A percentile compares a stretch with the other conserved stretches of the same genome.
These are phyloP conservation scores for Holacanthella duospinosa DNA, from an alignment of 2,888 invertebrate genomes.

Conservation along the genomic window DNA sequence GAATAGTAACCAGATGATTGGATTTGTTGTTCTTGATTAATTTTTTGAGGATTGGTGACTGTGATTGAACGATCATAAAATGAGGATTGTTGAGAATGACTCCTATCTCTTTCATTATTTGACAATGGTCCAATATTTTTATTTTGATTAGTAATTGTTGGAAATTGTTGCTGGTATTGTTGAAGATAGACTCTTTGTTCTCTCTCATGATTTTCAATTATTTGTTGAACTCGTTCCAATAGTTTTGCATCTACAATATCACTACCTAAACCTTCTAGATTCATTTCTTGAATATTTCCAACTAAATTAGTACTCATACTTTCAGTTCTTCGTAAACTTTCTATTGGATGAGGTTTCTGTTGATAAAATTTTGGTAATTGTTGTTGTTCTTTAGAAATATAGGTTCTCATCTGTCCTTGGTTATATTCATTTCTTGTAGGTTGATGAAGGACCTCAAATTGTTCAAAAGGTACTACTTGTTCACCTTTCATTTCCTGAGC, in stretches of 20 bases:
- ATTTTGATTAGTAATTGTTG: neutral
- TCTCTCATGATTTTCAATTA: conserved; percentile 35
- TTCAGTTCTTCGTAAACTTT: neutral
- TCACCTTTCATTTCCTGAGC: too few species aligned
- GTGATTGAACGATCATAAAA: neutral
- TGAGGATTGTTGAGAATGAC: neutral
- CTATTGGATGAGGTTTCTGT: conserved; percentile 1
- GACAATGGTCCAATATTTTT: neutral
- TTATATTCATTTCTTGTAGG: conserved; percentile 7
- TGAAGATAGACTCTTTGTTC: conserved; percentile 27
- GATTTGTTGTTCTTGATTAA: neutral
- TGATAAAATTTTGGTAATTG: neutral
- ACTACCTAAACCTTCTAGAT: conserved; percentile 30
- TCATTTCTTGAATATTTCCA: conserved; percentile 11
- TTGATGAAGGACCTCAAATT: neutral
- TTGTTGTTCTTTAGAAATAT: too few species aligned
- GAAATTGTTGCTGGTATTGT: conserved; percentile 1
- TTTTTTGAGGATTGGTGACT: neutral
- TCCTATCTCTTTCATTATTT: neutral
- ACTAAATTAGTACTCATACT: neutral
- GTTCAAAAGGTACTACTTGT: too few species aligned
- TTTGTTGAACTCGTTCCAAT: conserved; percentile 33
- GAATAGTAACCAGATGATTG: neutral
- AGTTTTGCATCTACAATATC: conserved; percentile 33
- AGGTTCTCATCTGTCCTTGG: too few species aligned